Evolutionary conservation across 2,888 invertebrate species (phyloP), one percentile per base, ranked within the genome.

Genomic region (Coecobrya sp.): DNA sequence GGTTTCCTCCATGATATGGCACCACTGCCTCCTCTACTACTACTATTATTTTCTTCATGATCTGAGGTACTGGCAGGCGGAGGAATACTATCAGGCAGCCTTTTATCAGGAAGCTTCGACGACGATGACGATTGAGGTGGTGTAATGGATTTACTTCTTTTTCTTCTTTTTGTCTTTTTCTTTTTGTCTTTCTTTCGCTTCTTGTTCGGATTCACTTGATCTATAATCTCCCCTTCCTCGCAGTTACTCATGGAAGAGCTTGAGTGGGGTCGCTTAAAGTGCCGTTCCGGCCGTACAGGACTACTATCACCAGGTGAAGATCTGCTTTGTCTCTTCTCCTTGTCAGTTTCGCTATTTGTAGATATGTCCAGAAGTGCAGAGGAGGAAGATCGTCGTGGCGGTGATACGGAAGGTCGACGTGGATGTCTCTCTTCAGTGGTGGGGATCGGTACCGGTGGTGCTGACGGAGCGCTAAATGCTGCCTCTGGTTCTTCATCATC

Each of bases 1-100:
- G 98, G 96, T 95, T 98, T 98, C 95, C 98, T 98, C 96, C 98
- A 98, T 0, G 97, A 96, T 8, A 97, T 92, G 87, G 91, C 87
- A 84, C 84, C 79, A 49, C 86, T 76, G 36, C 68, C 70, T 22
- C 81, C 49, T 16, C 68, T 10, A 3, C 27, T 19, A 42, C 42
- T 11, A 8, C 10, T 19, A 42, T n/a, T 11, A 8, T 7, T 85
- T 5, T 92, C 87, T 16, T 92, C 91, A 25, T 87, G 27, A 30
- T 92, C 91, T 8, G 91, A 91, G 8, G 59, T 30, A 79, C 52
- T 79, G 8, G 59, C 70, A 62, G 84, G 49, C 0, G 85, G 86
- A 36, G 85, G 49, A 10, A 16, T 22, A 27, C 19, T 55, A 49
- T 87, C 87, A 42, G 87, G 82, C 25, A 62, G 22, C 76, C 89